Conservation (phyloP, 2,113 vertebrate species). For the Elephantulus edwardii region DNA sequence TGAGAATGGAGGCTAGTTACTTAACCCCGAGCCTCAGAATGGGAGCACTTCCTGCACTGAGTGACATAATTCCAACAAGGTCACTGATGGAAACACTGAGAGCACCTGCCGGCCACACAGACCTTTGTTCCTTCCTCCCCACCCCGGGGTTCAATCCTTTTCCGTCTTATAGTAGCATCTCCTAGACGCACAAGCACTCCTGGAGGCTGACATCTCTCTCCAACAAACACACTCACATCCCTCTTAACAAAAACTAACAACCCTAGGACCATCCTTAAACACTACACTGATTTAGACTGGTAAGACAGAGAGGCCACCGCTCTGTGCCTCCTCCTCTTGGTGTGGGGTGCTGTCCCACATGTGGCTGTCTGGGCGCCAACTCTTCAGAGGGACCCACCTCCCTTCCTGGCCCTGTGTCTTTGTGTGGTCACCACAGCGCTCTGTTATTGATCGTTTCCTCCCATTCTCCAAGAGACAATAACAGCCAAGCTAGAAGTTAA, state of each 20-base stretch:
- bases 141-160: too few relatives aligned
- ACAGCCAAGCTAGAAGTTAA: not conserved
- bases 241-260: not conserved
- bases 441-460: not conserved
- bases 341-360: not conserved
- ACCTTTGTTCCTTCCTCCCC: not conserved
- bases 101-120: not conserved
- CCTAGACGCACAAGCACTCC: not conserved
- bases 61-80: not conserved
- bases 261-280: not conserved
- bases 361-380: not conserved
- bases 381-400: not conserved
- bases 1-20: not conserved
- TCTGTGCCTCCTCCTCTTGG: accelerated
- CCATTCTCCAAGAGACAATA: not conserved
- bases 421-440: not conserved
- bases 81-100: not conserved
- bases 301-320: not conserved
- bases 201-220: not conserved
- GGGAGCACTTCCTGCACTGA: not conserved
- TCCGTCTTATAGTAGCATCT: not conserved
- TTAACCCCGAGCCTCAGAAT: not conserved
- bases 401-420: not conserved
- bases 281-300: not conserved
- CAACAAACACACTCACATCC: not conserved